phyloP scores from a whole-genome alignment of 2,113 vertebrate species.

The Copsychus sechellarum region DNA sequence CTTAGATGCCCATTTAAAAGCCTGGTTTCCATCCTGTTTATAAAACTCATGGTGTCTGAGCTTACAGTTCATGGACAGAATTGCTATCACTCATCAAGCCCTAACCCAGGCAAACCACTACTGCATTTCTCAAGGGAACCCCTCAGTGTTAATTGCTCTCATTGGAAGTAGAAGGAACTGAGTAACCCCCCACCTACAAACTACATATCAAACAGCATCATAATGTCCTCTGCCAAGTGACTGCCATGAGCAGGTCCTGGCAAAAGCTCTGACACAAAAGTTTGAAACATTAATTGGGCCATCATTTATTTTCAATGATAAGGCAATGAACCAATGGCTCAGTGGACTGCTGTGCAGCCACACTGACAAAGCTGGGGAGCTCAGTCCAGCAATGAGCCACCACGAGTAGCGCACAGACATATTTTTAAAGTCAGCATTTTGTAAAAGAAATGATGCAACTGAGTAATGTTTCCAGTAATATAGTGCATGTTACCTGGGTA shows the following conservation, averaged over 20 bases:
- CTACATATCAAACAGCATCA: neutral
- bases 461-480: neutral
- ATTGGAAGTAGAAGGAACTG: neutral
- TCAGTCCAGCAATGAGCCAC: neutral
- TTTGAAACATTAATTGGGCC: conserved; percentile 27
- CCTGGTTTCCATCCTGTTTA: neutral
- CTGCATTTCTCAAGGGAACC: neutral
- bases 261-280: conserved; percentile 32
- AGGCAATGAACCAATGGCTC: conserved; percentile 38
- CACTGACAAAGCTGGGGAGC: neutral
- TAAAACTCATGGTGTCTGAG: neutral
- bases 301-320: conserved; percentile 50
- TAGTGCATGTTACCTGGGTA: neutral
- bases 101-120: neutral
- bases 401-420: neutral
- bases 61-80: neutral
- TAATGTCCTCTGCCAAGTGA: conserved; percentile 29
- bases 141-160: neutral
- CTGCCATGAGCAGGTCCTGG: conserved; percentile 49
- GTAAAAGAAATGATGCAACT: neutral
- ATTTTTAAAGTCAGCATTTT: conserved; percentile 12
- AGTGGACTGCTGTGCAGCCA: conserved; percentile 21
- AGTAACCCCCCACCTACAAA: neutral
- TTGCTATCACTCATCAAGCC: neutral
- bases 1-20: neutral